Percentiles rank a stretch among this genome's conserved stretches.
These are phyloP conservation scores for Aporrectodea caliginosa DNA, from an alignment of 1,140 invertebrate species.

Conservation along the genomic window DNA sequence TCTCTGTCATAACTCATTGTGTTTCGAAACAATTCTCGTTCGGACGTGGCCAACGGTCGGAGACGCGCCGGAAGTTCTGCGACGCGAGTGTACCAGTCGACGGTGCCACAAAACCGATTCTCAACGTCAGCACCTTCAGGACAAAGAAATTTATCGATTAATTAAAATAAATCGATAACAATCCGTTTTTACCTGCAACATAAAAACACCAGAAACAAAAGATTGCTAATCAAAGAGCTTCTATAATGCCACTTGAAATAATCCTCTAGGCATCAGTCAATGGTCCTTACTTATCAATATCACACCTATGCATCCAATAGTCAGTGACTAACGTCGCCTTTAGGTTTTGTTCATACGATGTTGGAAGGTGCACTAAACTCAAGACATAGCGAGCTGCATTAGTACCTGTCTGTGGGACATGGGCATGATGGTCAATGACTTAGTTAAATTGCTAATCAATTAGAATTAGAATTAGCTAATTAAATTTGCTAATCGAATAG, in stretches of 20 bases:
- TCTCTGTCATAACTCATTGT: slow-evolving; percentile 6
- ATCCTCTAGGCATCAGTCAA: not conserved
- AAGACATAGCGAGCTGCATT: too few relatives aligned
- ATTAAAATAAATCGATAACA: not conserved
- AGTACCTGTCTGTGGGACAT: too few relatives aligned
- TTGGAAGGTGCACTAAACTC: too few relatives aligned
- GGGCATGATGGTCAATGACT: too few relatives aligned
- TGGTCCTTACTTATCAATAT: too few relatives aligned
- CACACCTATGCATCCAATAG: too few relatives aligned
- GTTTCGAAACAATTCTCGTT: slow-evolving; percentile 18
- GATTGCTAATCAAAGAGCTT: not conserved
- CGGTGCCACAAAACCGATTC: not conserved
- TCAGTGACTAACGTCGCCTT: too few relatives aligned
- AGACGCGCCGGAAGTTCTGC: not conserved
- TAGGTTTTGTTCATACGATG: too few relatives aligned
- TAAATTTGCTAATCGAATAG: too few relatives aligned
- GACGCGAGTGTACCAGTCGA: slow-evolving; percentile 12
- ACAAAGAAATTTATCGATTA: not conserved
- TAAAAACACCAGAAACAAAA: not conserved
- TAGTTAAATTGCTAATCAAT: not conserved
- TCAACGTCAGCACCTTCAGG: slow-evolving; percentile 8
- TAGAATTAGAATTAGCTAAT: too few relatives aligned
- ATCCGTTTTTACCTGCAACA: not conserved
- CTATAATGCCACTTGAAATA: not conserved
- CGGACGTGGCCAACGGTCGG: not conserved